Percentiles rank a stretch among this genome's conserved stretches.
These are phyloP conservation scores for Tenthredo distinguenda DNA, from an alignment of 2,888 invertebrate species.

Conservation along the genomic window DNA sequence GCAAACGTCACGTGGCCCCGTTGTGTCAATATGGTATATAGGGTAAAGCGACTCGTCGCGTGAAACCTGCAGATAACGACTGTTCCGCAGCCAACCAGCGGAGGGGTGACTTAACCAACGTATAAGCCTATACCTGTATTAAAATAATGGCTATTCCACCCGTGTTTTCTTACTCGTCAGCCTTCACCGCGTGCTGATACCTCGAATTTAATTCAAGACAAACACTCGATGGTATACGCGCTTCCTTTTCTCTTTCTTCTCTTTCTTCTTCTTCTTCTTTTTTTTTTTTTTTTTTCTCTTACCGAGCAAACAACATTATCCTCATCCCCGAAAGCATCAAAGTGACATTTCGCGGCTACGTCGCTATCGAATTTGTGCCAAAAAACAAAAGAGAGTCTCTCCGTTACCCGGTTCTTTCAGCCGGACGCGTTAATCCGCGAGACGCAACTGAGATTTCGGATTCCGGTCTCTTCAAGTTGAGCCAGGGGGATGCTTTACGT, in stretches of 20 bases:
- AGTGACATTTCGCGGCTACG: background rate
- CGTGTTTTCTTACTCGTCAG: conserved; percentile 43
- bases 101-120: conserved; percentile 39
- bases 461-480: background rate
- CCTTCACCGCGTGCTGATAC: conserved; percentile 9
- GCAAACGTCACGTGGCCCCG: conserved; percentile 35
- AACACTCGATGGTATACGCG: conserved; percentile 38
- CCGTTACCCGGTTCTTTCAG: background rate
- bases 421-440: conserved; percentile 12
- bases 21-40: conserved; percentile 24
- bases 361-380: background rate
- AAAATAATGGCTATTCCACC: conserved; percentile 45
- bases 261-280: background rate
- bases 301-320: background rate
- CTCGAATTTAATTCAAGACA: conserved; percentile 46
- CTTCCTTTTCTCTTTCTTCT: background rate
- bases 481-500: background rate
- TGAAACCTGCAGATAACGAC: conserved; percentile 48
- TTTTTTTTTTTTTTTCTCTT: background rate
- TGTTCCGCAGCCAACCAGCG: background rate
- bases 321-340: background rate
- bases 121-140: conserved; percentile 41
- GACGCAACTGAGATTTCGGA: background rate
- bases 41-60: conserved; percentile 39
- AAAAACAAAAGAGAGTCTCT: background rate